A percentile compares a stretch with the other conserved stretches of the same genome.
Conservation (phyloP, 2,113 vertebrate genomes). For the Condylura cristata region DNA sequence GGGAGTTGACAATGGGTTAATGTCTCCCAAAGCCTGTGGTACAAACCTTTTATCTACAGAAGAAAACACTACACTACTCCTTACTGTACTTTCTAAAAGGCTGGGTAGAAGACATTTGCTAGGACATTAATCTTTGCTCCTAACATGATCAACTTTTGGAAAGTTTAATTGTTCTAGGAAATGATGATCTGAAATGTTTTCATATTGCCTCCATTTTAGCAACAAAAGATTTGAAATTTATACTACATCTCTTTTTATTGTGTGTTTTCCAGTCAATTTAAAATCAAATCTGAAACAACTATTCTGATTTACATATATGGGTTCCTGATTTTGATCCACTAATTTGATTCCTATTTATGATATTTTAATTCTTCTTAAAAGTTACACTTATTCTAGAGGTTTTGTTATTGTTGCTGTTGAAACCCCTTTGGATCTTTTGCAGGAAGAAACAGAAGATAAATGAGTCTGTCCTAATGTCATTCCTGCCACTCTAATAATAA, state of each 20-base stretch:
- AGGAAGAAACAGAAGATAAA: neutral
- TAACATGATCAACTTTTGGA: neutral
- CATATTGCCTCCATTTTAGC: neutral
- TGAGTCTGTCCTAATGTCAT: neutral
- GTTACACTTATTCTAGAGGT: neutral
- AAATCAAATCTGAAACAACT: slow-evolving; percentile 11
- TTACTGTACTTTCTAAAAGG: neutral
- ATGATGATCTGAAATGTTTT: neutral
- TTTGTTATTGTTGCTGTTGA: neutral
- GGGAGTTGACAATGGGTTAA: neutral
- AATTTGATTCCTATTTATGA: neutral
- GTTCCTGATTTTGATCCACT: neutral
- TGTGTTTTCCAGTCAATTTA: neutral
- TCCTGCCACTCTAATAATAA: neutral
- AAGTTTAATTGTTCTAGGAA: neutral
- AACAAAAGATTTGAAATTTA: neutral
- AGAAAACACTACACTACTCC: neutral
- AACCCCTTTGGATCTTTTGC: neutral
- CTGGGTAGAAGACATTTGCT: neutral
- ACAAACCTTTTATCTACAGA: neutral
- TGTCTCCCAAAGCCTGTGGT: neutral
- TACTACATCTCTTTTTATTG: neutral
- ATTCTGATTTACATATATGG: neutral
- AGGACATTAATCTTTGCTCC: neutral
- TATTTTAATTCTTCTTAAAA: neutral